phyloP scores from a whole-genome alignment of 2,797 vertebrate genomes.

The Paguma larvata region DNA sequence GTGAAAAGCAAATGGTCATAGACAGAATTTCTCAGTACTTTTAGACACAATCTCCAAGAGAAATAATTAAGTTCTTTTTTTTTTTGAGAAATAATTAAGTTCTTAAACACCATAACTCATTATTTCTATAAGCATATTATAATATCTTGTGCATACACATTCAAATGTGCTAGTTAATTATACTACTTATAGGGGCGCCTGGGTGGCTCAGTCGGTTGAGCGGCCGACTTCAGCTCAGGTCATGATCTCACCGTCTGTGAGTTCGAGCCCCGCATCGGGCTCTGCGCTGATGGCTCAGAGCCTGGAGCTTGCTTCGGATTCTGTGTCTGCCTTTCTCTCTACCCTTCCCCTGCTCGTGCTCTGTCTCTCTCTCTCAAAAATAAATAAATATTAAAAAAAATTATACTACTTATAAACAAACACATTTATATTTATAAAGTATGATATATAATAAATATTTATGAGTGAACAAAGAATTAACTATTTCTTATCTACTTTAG shows the following conservation, averaged over 20 bases:
- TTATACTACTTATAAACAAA: slow-evolving; percentile 17
- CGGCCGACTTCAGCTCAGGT: too few species aligned
- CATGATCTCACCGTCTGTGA: too few species aligned
- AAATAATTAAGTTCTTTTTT: slow-evolving; percentile 32
- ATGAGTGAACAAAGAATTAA: neutral
- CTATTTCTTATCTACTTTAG: neutral
- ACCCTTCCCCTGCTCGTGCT: too few species aligned
- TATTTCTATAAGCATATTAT: slow-evolving; percentile 63
- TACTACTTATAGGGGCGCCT: too few species aligned
- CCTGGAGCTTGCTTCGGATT: too few species aligned
- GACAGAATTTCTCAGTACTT: slow-evolving; percentile 55
- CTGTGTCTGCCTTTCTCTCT: too few species aligned
- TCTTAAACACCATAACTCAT: slow-evolving; percentile 42
- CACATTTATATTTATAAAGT: neutral
- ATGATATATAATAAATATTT: neutral
- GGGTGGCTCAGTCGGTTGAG: too few species aligned
- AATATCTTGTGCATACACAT: slow-evolving; percentile 40
- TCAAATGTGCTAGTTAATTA: slow-evolving; percentile 38
- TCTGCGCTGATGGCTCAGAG: too few species aligned
- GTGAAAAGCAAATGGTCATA: slow-evolving; percentile 52
- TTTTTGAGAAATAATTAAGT: slow-evolving; percentile 63
- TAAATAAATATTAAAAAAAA: too few species aligned
- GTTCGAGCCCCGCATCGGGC: too few species aligned
- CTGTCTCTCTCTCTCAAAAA: too few species aligned
- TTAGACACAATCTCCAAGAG: slow-evolving; percentile 47